A percentile compares a stretch with the other conserved stretches of the same genome.
Conservation (phyloP, 2,888 invertebrate genomes). For the Lutraria lutraria region DNA sequence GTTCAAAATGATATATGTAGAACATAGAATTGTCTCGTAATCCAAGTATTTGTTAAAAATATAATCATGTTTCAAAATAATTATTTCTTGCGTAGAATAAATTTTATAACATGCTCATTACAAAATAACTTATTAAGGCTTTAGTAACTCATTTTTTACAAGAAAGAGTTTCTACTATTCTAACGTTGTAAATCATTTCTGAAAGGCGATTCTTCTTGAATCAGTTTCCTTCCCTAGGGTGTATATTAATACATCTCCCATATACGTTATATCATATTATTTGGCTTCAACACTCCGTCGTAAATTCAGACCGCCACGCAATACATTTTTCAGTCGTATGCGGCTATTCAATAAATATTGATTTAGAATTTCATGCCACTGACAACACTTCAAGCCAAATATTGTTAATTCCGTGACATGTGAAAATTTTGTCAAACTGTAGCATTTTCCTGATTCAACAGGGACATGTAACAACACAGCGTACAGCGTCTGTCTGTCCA, state of each 20-base stretch:
- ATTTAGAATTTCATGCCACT: neutral
- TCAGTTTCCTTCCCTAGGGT: neutral
- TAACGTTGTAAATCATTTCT: neutral
- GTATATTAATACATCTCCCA: too few species aligned
- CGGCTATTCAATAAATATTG: neutral
- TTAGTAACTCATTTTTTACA: neutral
- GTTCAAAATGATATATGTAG: too few species aligned
- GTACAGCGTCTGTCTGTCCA: neutral
- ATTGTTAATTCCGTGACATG: neutral
- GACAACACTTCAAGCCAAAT: neutral
- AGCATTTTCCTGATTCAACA: neutral
- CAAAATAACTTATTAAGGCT: neutral
- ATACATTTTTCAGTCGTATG: neutral
- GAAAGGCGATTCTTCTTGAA: neutral
- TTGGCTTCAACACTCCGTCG: neutral
- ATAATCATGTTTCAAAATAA: too few species aligned
- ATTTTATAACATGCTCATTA: neutral
- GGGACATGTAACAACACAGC: neutral
- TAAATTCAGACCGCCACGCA: neutral
- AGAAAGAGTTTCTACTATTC: neutral
- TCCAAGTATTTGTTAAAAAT: too few species aligned
- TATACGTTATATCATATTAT: neutral
- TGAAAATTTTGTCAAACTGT: neutral
- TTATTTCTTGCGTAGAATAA: too few species aligned
- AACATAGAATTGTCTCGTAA: too few species aligned